phyloP scores from a whole-genome alignment of 2,888 invertebrate genomes.

The Colletes collaris region DNA sequence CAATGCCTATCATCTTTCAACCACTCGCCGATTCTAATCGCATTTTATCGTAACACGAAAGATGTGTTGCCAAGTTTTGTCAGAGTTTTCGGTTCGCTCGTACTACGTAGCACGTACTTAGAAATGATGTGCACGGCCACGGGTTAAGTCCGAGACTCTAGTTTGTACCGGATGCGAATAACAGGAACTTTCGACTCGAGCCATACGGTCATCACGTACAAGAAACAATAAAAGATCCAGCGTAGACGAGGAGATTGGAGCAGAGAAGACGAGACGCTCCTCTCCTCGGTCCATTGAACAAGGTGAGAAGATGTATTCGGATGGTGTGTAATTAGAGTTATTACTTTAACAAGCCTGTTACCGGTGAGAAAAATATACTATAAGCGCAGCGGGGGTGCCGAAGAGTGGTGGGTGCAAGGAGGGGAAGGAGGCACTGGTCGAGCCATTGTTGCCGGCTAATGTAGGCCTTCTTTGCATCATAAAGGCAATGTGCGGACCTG shows the following conservation, averaged over 20 bases:
- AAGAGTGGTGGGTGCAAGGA: constrained; percentile 1
- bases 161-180: constrained; percentile 63
- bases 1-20: constrained; percentile 14
- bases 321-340: constrained; percentile 77
- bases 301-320: constrained; percentile 77
- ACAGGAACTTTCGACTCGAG: constrained; percentile 63
- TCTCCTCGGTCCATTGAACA: constrained; percentile 64
- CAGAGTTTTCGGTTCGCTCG: neutral
- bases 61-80: neutral
- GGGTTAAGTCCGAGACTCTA: constrained; percentile 51
- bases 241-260: neutral
- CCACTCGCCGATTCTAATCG: constrained; percentile 10
- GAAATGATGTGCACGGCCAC: constrained; percentile 51
- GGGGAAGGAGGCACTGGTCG: constrained; percentile 52
- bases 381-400: constrained; percentile 46
- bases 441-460: constrained; percentile 76
- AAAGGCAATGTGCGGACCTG: constrained; percentile 69
- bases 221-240: constrained; percentile 39
- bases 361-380: constrained; percentile 60
- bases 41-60: constrained; percentile 6
- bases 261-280: constrained; percentile 44
- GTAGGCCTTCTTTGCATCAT: constrained; percentile 76
- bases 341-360: constrained; percentile 78
- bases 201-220: constrained; percentile 33
- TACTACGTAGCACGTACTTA: neutral